Evolutionary conservation across 2,797 vertebrate species (phyloP), one percentile per base, ranked within the genome.

Genomic region (Gymnothorax reevesii): DNA sequence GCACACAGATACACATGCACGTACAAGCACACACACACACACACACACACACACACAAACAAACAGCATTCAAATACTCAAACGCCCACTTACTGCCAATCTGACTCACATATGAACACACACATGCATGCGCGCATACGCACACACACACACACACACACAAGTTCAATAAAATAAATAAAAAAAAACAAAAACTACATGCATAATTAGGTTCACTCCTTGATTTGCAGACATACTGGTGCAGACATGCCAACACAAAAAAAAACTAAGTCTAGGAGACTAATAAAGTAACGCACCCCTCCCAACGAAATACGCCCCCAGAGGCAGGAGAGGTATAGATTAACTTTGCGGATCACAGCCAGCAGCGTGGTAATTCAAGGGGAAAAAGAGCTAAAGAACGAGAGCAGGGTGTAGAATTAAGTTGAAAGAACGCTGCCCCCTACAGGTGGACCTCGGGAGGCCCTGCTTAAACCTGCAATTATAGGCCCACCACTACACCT

Each of bases 401-500:
- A 64, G 62, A 17, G 20, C 7, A 17, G 71, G 71, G 2, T 3
- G 10, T 75, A 3, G 5, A 49, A 10, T 4, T 15, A 5, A 57
- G 52, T n/a, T n/a, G 12, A 27, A 83, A 83, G n/a, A 59, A 33
- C 33, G 15, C 55, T n/a, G 57, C 71, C 71, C 71, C 71, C 62
- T 66, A 22, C 59, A 17, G 22, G 22, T 2, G 15, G 9, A 25
- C 83, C 66, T 69, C 12, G 17, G 17, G 20, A 10, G 49, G 49
- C 22, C 10, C 71, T 3, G 20, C 60, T 1, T n/a, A 85, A 89
- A 86, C 82, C 83, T 71, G 85, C 88, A 87, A 89, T 90, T 90
- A 89, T 54, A 82, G 71, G 87, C 75, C 55, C 49, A 83, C 83
- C 55, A 66, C 73, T 33, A 71, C 82, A 87, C 66, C 82, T 82